Base-by-base conservation (phyloP, 2,113 vertebrate species). In the Silurus meridionalis region DNA sequence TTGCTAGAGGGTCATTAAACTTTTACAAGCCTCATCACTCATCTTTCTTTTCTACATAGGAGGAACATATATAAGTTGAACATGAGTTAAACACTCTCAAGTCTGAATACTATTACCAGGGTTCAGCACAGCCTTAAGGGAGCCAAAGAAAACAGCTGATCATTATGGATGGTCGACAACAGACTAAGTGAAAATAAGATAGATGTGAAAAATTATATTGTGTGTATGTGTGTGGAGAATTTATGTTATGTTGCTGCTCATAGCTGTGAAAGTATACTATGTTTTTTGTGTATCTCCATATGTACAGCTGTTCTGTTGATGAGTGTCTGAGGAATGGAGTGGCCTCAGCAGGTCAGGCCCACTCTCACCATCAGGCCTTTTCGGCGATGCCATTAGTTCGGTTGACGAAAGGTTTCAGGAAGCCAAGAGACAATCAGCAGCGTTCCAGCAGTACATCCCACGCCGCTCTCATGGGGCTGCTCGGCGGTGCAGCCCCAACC, bases 131-230 rank as follows among this genome's bases (percentile, higher is more conserved):
- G 71, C 52, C 84, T 87, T 71, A 78, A 69, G 69, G 85, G 67
- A 87, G 67, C 85, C 75, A 83, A 84, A 81, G 86, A 87, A 90
- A 91, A 89, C 87, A 88, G 66, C 37, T 88, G 78, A 74, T 61
- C 28, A 55, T 89, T 87, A 82, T 78, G 85, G 85, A 89, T 85
- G 89, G 28, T 80, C 74, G 28, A 25, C 69, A 80, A 86, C 83
- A 66, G 61, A 58, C 37, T 77, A 86, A 69, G 75, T 77, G 50
- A 81, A 87, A 81, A 61, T 78, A 75, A 15, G 63, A 86, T 87
- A 78, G 83, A 19, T 46, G 79, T 74, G 48, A 67, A 63, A 63
- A 57, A n/a, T 67, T 2, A 15, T 63, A 63, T 14, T 83, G 69
- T 80, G 57, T 75, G 60, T 80, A 17, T 25, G 15, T 19, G 37